These are phyloP conservation scores for Burhinus bistriatus DNA, from an alignment of 2,113 vertebrate species.

Conservation along the genomic window DNA sequence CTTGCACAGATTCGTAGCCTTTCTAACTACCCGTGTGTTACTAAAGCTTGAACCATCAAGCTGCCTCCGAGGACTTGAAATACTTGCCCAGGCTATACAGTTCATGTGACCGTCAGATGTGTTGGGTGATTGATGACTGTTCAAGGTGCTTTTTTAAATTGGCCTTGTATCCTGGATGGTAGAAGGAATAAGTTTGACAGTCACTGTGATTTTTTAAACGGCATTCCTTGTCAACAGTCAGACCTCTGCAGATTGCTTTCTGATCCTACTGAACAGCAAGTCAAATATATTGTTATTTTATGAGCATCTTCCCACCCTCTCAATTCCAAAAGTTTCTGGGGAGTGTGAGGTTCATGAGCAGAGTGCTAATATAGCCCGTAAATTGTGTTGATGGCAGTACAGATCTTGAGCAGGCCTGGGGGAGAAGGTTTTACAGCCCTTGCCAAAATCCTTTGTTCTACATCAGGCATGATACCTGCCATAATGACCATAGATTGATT, in stretches of 20 bases:
- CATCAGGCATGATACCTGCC: background rate
- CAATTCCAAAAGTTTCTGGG: slow-evolving; percentile 33
- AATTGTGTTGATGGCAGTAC: background rate
- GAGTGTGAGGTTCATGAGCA: background rate
- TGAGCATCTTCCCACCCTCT: slow-evolving; percentile 13
- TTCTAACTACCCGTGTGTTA: background rate
- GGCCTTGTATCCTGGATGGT: slow-evolving; percentile 10
- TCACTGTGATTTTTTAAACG: slow-evolving; percentile 38
- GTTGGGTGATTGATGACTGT: background rate
- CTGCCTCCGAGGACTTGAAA: background rate
- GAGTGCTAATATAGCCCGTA: slow-evolving; percentile 16
- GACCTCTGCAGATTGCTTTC: slow-evolving; percentile 45
- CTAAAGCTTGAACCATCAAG: background rate
- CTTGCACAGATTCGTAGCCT: background rate
- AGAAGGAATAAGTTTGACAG: slow-evolving; percentile 21
- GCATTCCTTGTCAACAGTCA: slow-evolving; percentile 31
- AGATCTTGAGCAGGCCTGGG: background rate
- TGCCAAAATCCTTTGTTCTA: background rate
- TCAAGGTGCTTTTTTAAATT: slow-evolving; percentile 43
- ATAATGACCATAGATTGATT: background rate
- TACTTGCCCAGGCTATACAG: background rate
- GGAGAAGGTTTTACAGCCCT: background rate
- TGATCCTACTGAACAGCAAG: slow-evolving; percentile 5
- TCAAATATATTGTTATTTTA: slow-evolving; percentile 54
- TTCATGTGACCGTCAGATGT: background rate